phyloP scores from a whole-genome alignment of 2,113 vertebrate genomes.

The Cebidichthys violaceus region DNA sequence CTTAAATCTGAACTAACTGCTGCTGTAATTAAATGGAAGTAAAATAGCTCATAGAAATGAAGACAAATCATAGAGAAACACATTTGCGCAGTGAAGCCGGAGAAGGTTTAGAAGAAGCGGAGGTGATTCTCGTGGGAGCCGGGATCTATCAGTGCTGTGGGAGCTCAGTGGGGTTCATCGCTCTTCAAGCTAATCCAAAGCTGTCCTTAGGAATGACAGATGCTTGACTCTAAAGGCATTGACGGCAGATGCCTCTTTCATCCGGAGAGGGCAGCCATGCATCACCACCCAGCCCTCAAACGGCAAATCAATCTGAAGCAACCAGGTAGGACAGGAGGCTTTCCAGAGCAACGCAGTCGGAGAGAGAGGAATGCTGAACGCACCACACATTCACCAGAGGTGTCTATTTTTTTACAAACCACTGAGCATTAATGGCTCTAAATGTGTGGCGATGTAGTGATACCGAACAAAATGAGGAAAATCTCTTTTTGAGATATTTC shows the following conservation, averaged over 20 bases:
- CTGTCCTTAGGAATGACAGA: conserved; percentile 27
- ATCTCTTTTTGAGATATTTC: not conserved
- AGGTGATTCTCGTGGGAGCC: not conserved
- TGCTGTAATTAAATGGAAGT: not conserved
- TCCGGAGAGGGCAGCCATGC: conserved; percentile 23
- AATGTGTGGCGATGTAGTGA: not conserved
- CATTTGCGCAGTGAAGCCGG: not conserved
- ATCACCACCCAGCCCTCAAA: conserved; percentile 8
- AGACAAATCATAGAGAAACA: not conserved
- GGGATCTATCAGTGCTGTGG: not conserved
- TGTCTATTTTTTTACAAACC: not conserved
- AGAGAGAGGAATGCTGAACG: not conserved
- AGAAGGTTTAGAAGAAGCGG: not conserved
- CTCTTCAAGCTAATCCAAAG: conserved; percentile 16
- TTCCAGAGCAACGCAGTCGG: no score
- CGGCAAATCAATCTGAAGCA: conserved; percentile 29
- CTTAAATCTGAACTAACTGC: not conserved
- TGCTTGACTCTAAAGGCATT: conserved; percentile 7
- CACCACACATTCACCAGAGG: no score
- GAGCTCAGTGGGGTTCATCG: conserved; percentile 7
- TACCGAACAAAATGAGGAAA: not conserved
- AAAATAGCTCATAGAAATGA: not conserved
- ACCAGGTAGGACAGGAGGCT: not conserved
- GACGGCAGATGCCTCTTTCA: conserved; percentile 37
- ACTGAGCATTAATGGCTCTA: not conserved